Evolutionary conservation across 2,888 invertebrate genomes (phyloP), one percentile per base, ranked within the genome.

Genomic region (Tenthredo distinguenda): DNA sequence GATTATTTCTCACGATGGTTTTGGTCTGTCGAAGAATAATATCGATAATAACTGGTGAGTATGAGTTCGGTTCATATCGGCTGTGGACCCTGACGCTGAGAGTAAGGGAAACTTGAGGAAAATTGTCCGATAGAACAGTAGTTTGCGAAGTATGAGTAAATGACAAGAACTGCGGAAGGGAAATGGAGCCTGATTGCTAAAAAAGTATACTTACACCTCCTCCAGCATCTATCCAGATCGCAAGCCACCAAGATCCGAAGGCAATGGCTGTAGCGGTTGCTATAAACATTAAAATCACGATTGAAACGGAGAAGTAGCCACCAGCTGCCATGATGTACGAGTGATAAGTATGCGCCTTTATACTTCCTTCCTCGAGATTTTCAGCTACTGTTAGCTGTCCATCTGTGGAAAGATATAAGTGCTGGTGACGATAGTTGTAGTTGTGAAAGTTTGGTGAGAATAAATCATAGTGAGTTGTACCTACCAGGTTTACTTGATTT

Each of bases 241-340:
- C 94, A 7, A 96, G 92, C 95, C 96, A 96, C 94, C 95, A 95
- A 77, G 95, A 94, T 76, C 95, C 95, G 89, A 95, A 95, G 1
- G 95, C 94, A 21, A 94, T 94, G 12, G 94, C 93, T 10, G 94
- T 94, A 40, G 95, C 94, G 87, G 95, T 95, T 55, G 95, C 40
- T 6, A 94, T 89, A 87, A 95, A 95, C 62, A 91, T 91, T 0
- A 93, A 50, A 37, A 95, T 87, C 12, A 95, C 92, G 47, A 94
- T 89, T 68, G 93, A 87, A 65, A 93, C 89, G 0, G 94, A 87
- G 0, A 94, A 85, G 85, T 92, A 93, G 7, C 95, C 95, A 31
- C 95, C 95, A 9, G 94, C 94, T 86, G 95, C 94, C 88, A 93
- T 90, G 37, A 96, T 92, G 88, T 96, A 96, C 31, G 91, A 89